Evolutionary conservation across 1,140 invertebrate genomes (phyloP).

Genomic region (Drosophila orosa): DNA sequence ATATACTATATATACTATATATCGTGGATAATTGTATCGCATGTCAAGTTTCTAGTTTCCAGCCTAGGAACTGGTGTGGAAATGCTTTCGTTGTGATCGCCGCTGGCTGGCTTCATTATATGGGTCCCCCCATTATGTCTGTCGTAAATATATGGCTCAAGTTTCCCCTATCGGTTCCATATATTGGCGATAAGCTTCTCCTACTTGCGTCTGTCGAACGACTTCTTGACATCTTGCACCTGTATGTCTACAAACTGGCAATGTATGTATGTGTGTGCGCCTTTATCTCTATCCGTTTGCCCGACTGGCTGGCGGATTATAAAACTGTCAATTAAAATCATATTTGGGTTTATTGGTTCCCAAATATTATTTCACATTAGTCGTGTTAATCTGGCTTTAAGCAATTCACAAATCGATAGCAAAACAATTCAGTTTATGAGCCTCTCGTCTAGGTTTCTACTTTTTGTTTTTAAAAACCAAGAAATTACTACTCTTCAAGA

Average conservation of each 20-base stretch:
- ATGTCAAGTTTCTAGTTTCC: slow-evolving; percentile 9
- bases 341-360: slow-evolving; percentile 53
- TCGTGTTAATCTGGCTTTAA: slow-evolving; percentile 31
- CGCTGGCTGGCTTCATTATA: background rate
- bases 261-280: background rate
- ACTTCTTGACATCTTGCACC: slow-evolving; percentile 28
- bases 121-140: slow-evolving; percentile 28
- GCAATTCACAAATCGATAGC: slow-evolving; percentile 24
- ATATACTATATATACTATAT: background rate
- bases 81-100: slow-evolving; percentile 39
- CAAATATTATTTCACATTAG: slow-evolving; percentile 9
- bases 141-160: slow-evolving; percentile 29
- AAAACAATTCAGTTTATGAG: slow-evolving; percentile 31
- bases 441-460: slow-evolving; percentile 10
- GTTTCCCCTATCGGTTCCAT: slow-evolving; percentile 40
- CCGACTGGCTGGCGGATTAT: slow-evolving; percentile 37
- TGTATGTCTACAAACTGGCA: slow-evolving; percentile 9
- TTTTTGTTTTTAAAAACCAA: background rate
- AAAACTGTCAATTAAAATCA: slow-evolving; percentile 75
- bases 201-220: slow-evolving; percentile 33
- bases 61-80: slow-evolving; percentile 30
- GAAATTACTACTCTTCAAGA: background rate
- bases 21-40: background rate
- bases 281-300: slow-evolving; percentile 11
- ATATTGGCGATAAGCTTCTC: slow-evolving; percentile 28